phyloP scores from a whole-genome alignment of 2,113 vertebrate genomes.

The Hystrix brachyura region DNA sequence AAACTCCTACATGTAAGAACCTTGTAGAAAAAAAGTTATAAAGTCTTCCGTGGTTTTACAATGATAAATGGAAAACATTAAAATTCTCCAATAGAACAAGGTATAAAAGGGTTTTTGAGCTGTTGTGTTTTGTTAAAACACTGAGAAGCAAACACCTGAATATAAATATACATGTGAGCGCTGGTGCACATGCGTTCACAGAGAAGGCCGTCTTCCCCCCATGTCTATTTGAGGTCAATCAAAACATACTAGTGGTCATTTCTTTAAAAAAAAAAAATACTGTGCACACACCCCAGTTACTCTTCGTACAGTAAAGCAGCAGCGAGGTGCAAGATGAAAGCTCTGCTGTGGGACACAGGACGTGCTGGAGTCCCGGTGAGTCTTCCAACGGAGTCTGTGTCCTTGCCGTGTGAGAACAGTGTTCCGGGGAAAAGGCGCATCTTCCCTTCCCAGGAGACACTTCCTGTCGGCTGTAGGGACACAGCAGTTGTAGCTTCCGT shows the following conservation, averaged over 20 bases:
- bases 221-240: conserved; percentile 87
- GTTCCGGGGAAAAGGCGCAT: conserved; percentile 87
- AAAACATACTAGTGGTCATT: conserved; percentile 89
- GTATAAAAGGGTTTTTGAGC: conserved; percentile 84
- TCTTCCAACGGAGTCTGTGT: conserved; percentile 90
- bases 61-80: conserved; percentile 90
- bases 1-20: conserved; percentile 92
- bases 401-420: conserved; percentile 85
- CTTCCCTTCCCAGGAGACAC: conserved; percentile 92
- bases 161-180: conserved; percentile 89
- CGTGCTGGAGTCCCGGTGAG: conserved; percentile 89
- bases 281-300: not conserved
- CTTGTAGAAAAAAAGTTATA: conserved; percentile 95
- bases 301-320: conserved; percentile 91
- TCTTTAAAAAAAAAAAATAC: not conserved
- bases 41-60: conserved; percentile 93
- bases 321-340: conserved; percentile 88
- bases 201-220: conserved; percentile 84
- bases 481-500: conserved; percentile 98
- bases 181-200: conserved; percentile 87
- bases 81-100: conserved; percentile 89
- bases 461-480: conserved; percentile 98
- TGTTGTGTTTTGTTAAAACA: conserved; percentile 84
- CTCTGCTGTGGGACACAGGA: conserved; percentile 94
- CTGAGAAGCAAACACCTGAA: conserved; percentile 89